These are phyloP conservation scores for Solenopsis invicta DNA, from an alignment of 1,140 invertebrate species.

Conservation along the genomic window DNA sequence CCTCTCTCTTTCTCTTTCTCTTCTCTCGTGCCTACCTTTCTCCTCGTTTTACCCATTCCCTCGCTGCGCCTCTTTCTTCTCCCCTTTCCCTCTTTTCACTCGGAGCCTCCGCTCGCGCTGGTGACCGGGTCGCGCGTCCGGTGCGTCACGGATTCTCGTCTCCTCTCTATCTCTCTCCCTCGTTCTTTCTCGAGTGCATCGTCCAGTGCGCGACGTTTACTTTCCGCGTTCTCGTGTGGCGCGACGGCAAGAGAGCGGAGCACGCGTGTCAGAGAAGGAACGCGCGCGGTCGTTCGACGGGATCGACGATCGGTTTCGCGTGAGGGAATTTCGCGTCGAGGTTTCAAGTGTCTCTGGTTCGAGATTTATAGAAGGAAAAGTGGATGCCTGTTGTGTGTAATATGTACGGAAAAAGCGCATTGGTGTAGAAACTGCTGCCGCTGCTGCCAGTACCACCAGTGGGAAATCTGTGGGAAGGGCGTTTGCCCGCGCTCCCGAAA, in stretches of 20 bases:
- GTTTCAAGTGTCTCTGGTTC: neutral
- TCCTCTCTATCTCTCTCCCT: neutral
- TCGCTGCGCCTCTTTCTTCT: conserved; percentile 12
- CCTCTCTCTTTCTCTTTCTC: neutral
- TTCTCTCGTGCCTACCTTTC: neutral
- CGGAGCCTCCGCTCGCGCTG: neutral
- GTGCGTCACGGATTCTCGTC: conserved; percentile 27
- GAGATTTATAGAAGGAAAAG: conserved; percentile 2
- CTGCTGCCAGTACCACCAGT: no score
- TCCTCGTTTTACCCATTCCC: neutral
- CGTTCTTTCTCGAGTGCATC: conserved; percentile 30
- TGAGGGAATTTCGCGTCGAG: conserved; percentile 5
- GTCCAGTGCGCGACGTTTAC: conserved; percentile 29
- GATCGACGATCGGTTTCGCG: conserved; percentile 1
- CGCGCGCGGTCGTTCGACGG: neutral
- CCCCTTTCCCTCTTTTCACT: conserved; percentile 28
- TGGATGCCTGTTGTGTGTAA: conserved; percentile 3
- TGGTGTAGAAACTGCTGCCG: neutral
- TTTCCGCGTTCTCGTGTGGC: conserved; percentile 38
- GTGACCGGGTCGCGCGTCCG: conserved; percentile 44
- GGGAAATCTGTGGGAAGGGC: neutral
- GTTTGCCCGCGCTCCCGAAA: conserved; percentile 18
- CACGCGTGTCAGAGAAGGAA: neutral
- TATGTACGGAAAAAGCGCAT: conserved; percentile 1
- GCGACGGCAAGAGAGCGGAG: neutral